These are phyloP conservation scores for Cepaea hortensis DNA, from an alignment of 2,888 invertebrate genomes.

Conservation along the genomic window DNA sequence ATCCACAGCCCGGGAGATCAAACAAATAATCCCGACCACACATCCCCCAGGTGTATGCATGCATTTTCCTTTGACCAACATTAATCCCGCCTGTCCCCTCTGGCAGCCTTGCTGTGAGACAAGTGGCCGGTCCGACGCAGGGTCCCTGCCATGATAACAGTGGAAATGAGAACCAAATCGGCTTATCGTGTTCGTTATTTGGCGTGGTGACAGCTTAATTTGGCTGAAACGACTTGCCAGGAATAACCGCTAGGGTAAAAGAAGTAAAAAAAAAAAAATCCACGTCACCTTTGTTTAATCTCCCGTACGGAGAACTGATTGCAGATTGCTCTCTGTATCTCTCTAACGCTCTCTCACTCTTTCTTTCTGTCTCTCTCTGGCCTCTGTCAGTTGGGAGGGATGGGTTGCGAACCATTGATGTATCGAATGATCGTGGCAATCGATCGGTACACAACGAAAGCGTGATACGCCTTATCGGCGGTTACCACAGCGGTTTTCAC, in stretches of 20 bases:
- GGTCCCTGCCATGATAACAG: background rate
- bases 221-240: constrained; percentile 13
- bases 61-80: background rate
- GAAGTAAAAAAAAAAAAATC: no score
- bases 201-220: constrained; percentile 13
- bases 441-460: background rate
- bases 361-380: constrained; percentile 14
- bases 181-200: constrained; percentile 8
- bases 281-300: background rate
- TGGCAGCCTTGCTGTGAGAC: background rate
- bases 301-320: background rate
- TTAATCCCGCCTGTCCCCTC: no score
- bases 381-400: no score
- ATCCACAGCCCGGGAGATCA: background rate
- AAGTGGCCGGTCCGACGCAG: background rate
- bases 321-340: constrained; percentile 34
- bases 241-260: background rate
- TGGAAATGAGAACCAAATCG: background rate
- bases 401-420: no score
- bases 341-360: constrained; percentile 35
- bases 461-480: background rate
- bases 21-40: background rate
- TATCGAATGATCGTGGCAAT: background rate
- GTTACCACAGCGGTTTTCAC: no score
- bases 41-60: background rate